A percentile compares a stretch with the other conserved stretches of the same genome.
Evolutionary conservation across 2,113 vertebrate genomes (phyloP).

Genomic region (Hydrolagus affinis): DNA sequence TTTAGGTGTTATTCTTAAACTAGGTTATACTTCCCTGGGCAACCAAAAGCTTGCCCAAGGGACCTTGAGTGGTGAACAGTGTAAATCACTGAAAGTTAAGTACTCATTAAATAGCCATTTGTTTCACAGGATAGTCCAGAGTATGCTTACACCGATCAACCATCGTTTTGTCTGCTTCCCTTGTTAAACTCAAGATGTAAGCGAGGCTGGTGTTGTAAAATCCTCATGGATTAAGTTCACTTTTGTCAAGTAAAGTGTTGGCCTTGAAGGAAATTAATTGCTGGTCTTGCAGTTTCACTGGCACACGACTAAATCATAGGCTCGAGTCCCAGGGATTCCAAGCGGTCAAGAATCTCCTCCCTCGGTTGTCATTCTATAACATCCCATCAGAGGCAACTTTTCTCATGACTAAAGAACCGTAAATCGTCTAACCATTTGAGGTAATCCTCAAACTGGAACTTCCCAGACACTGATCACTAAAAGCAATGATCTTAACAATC

Average conservation of each 20-base stretch:
- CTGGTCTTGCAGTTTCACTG: not conserved
- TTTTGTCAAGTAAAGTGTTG: not conserved
- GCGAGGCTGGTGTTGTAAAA: not conserved
- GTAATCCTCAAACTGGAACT: no score
- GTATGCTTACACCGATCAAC: not conserved
- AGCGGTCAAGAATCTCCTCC: no score
- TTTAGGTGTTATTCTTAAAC: not conserved
- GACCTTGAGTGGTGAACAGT: not conserved
- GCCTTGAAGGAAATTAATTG: not conserved
- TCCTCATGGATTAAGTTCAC: not conserved
- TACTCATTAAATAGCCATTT: conserved; percentile 4
- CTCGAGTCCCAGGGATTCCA: no score
- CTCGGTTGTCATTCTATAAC: not conserved
- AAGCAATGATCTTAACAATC: no score
- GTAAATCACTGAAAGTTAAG: not conserved
- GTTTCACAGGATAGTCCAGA: not conserved
- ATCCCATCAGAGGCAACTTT: no score
- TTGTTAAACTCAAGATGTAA: not conserved
- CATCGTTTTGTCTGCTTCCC: not conserved
- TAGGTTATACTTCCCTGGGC: not conserved
- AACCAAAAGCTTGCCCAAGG: not conserved
- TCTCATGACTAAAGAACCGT: no score
- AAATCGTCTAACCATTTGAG: no score
- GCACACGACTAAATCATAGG: not conserved
- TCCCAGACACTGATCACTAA: no score